These are phyloP conservation scores for Pyrgus malvae DNA, from an alignment of 2,888 invertebrate species.

Conservation along the genomic window DNA sequence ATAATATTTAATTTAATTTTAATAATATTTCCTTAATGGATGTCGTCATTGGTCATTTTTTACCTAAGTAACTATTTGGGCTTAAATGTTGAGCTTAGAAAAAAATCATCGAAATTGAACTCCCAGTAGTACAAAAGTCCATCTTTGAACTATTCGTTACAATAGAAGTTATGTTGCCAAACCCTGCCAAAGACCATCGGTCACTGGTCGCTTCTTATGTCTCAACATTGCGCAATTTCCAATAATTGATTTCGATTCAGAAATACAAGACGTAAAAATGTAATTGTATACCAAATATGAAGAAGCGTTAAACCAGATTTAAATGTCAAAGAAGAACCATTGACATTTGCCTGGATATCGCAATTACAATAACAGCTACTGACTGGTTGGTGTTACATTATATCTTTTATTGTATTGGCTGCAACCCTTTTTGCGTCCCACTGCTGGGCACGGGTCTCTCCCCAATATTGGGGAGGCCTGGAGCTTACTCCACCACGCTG, in stretches of 20 bases:
- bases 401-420: too few species aligned
- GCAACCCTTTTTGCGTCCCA: too few species aligned
- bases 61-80: too few species aligned
- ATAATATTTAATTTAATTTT: too few species aligned
- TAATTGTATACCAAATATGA: conserved; percentile 20
- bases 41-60: too few species aligned
- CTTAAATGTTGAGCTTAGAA: too few species aligned
- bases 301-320: conserved; percentile 10
- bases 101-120: too few species aligned
- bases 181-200: neutral
- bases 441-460: too few species aligned
- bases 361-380: neutral
- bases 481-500: too few species aligned
- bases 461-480: too few species aligned
- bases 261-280: conserved; percentile 9
- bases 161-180: neutral
- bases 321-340: conserved; percentile 4
- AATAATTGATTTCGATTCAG: conserved; percentile 18
- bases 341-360: conserved; percentile 1
- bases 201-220: conserved; percentile 14
- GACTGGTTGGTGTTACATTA: neutral
- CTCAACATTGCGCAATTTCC: conserved; percentile 4
- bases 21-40: too few species aligned
- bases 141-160: too few species aligned
- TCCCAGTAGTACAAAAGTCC: neutral